Percentiles rank a stretch among this genome's conserved stretches.
Conservation (phyloP, 1,140 invertebrate genomes). For the Drosophila tropicalis region DNA sequence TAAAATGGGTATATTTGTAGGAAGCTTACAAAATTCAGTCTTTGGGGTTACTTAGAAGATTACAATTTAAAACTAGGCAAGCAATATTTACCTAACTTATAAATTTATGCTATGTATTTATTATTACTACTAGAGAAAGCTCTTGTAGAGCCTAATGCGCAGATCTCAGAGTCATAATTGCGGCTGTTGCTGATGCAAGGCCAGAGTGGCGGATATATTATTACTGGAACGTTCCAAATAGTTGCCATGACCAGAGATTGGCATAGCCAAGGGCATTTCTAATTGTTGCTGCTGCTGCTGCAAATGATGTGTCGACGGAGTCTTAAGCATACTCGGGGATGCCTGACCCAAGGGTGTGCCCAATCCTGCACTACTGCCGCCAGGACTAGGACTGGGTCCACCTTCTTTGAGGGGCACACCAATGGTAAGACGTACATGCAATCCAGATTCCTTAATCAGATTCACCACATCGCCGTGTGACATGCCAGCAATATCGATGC, state of each 20-base stretch:
- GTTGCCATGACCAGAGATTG: constrained; percentile 37
- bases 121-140: constrained; percentile 69
- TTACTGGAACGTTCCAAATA: constrained; percentile 64
- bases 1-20: constrained; percentile 36
- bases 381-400: constrained; percentile 78
- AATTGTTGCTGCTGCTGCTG: constrained; percentile 41
- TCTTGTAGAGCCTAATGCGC: constrained; percentile 81
- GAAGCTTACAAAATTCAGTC: constrained; percentile 72
- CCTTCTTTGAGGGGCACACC: constrained; percentile 87
- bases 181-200: constrained; percentile 71
- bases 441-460: constrained; percentile 96
- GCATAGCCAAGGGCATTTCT: constrained; percentile 68
- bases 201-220: constrained; percentile 64
- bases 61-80: constrained; percentile 34
- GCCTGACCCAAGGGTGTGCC: constrained; percentile 51
- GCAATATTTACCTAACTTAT: not conserved
- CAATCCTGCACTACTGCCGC: constrained; percentile 58
- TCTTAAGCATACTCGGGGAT: constrained; percentile 60
- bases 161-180: constrained; percentile 83
- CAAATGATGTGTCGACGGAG: constrained; percentile 40
- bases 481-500: constrained; percentile 94
- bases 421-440: constrained; percentile 95
- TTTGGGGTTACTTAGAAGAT: constrained; percentile 68
- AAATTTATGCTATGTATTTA: not conserved
- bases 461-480: constrained; percentile 98